phyloP scores from a whole-genome alignment of 2,888 invertebrate genomes.

The Busseola fusca region DNA sequence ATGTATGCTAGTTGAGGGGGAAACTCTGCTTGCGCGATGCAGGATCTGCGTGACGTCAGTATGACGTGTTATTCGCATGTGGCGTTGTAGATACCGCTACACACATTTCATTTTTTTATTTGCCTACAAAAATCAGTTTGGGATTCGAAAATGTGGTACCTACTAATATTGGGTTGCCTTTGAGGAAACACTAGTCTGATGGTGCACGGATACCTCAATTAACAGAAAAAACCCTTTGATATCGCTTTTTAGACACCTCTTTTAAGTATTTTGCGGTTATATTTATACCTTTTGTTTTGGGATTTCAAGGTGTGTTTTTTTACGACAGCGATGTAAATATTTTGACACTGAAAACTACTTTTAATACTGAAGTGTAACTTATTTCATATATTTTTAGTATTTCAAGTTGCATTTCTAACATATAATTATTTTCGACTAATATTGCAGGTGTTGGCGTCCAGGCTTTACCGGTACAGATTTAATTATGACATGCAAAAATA shows the following conservation, averaged over 20 bases:
- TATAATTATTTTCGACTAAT: not conserved
- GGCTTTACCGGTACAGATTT: not conserved
- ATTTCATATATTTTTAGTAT: too few relatives aligned
- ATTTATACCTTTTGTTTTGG: slow-evolving; percentile 12
- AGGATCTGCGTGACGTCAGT: too few relatives aligned
- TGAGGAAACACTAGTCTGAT: not conserved
- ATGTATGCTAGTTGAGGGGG: too few relatives aligned
- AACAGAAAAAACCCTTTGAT: slow-evolving; percentile 18
- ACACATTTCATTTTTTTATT: not conserved
- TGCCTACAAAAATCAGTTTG: not conserved
- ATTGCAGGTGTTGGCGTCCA: not conserved
- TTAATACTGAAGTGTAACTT: too few relatives aligned
- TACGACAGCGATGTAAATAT: not conserved
- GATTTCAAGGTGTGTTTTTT: not conserved
- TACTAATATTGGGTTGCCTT: not conserved
- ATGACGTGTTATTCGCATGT: too few relatives aligned
- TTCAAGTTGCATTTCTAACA: not conserved
- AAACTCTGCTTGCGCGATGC: too few relatives aligned
- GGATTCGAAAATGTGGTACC: not conserved
- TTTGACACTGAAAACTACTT: too few relatives aligned
- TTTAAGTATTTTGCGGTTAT: slow-evolving; percentile 8
- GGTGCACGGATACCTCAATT: not conserved
- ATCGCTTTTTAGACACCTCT: not conserved
- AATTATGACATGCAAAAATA: not conserved
- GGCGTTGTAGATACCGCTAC: too few relatives aligned